Conservation (phyloP, 2,797 vertebrate genomes). For the Mustela erminea region DNA sequence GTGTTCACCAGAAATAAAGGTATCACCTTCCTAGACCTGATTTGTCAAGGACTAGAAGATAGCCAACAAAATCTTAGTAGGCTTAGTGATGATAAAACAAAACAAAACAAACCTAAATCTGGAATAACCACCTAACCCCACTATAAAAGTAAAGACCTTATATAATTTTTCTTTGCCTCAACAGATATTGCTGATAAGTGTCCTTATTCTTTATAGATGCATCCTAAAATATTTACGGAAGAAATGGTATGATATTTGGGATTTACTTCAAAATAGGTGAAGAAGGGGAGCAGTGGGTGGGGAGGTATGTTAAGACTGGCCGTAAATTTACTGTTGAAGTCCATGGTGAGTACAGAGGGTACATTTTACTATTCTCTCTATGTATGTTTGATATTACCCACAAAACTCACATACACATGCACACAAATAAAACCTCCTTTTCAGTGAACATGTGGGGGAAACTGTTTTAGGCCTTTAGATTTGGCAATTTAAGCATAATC, state of each 20-base stretch:
- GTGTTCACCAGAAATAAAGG: background rate
- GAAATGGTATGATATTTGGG: background rate
- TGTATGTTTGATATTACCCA: background rate
- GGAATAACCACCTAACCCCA: background rate
- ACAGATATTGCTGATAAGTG: background rate
- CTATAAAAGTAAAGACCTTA: background rate
- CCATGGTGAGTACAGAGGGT: background rate
- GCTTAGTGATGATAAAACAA: background rate
- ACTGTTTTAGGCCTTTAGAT: background rate
- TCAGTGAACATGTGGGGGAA: background rate
- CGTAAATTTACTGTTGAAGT: background rate
- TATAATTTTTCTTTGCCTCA: conserved; percentile 5
- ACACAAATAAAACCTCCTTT: background rate
- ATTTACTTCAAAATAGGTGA: background rate
- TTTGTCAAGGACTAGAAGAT: background rate
- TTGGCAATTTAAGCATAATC: background rate
- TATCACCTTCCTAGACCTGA: background rate
- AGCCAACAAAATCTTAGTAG: background rate
- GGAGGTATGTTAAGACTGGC: background rate
- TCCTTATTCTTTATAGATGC: background rate
- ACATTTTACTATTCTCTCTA: background rate
- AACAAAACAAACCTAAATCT: background rate
- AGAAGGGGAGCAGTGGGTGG: background rate
- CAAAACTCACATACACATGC: background rate
- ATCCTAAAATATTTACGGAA: conserved; percentile 39